phyloP scores from a whole-genome alignment of 2,113 vertebrate species.

The Oncorhynchus keta region DNA sequence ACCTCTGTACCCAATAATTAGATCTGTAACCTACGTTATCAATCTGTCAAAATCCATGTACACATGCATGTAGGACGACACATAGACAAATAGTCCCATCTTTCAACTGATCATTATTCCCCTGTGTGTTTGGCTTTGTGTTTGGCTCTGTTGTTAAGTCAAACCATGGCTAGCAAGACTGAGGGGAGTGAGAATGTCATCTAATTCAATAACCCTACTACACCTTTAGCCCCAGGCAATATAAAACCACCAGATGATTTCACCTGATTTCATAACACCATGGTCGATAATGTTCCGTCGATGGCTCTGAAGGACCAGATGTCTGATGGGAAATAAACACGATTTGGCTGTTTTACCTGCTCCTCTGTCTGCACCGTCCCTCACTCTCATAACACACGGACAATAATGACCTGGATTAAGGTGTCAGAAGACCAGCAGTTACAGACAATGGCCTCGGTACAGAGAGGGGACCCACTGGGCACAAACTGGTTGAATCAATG shows the following conservation, averaged over 20 bases:
- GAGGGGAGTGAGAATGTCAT: too few relatives aligned
- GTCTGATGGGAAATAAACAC: background rate
- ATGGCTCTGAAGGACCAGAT: background rate
- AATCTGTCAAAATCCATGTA: too few relatives aligned
- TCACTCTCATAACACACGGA: background rate
- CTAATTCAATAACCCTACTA: background rate
- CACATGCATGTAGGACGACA: too few relatives aligned
- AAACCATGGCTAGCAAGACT: too few relatives aligned
- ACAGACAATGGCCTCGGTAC: background rate
- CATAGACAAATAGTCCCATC: background rate
- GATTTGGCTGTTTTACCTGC: background rate
- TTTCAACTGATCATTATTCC: background rate
- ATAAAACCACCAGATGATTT: background rate
- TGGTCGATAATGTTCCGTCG: background rate
- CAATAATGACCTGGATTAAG: background rate
- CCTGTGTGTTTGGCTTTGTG: background rate
- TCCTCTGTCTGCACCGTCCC: background rate
- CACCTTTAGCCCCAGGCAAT: background rate
- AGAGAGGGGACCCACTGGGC: background rate
- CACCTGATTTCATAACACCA: background rate
- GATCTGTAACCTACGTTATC: too few relatives aligned
- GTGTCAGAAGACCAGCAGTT: background rate
- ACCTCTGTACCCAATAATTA: too few relatives aligned
- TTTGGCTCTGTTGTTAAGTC: background rate
- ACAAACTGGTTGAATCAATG: too few relatives aligned